Percentiles rank a stretch among this genome's conserved stretches.
Evolutionary conservation across 2,113 vertebrate genomes (phyloP).

Genomic region (Nothocercus julius): DNA sequence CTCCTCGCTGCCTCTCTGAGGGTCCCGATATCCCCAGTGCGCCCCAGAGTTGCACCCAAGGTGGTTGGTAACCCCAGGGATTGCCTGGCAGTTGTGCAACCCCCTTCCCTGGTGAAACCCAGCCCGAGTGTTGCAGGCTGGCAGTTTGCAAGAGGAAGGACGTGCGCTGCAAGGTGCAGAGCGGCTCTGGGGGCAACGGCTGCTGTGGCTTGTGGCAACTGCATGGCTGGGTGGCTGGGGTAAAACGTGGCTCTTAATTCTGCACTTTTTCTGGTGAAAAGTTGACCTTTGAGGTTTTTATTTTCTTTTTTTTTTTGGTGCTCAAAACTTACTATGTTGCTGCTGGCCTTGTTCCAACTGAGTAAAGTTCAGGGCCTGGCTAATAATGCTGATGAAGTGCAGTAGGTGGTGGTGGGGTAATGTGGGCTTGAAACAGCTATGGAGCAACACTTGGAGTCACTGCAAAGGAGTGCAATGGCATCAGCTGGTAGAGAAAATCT

Average conservation of each 20-base stretch:
- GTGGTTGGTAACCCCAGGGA: fast-evolving
- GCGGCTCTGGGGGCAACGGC: fast-evolving
- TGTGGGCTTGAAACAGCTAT: background rate
- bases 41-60: background rate
- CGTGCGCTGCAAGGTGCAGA: fast-evolving
- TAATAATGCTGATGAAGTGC: background rate
- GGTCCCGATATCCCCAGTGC: fast-evolving
- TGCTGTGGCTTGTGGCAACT: fast-evolving
- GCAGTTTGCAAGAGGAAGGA: background rate
- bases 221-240: background rate
- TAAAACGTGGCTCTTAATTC: background rate
- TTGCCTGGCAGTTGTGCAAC: background rate
- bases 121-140: background rate
- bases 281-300: background rate
- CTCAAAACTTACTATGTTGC: background rate
- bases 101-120: background rate
- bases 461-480: background rate
- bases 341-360: background rate
- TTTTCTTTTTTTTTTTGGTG: background rate
- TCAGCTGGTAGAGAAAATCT: background rate
- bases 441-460: background rate
- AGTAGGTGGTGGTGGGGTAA: background rate
- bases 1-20: too few relatives aligned
- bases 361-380: background rate
- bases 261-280: background rate